These are phyloP conservation scores for Bugula neritina DNA, from an alignment of 2,888 invertebrate genomes.

Conservation along the genomic window DNA sequence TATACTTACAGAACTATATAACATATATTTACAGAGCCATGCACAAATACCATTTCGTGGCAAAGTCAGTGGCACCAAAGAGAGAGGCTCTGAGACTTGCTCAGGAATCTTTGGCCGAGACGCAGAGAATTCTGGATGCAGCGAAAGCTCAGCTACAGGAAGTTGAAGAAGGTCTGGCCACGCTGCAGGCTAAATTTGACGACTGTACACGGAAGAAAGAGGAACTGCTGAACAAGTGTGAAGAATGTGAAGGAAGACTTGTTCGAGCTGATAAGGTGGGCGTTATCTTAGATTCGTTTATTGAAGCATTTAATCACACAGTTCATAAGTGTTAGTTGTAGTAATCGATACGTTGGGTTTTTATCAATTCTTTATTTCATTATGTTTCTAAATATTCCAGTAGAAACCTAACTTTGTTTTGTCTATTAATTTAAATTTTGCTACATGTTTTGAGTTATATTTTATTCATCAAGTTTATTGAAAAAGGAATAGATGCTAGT, in stretches of 20 bases:
- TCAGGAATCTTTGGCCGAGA: conserved; percentile 49
- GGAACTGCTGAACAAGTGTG: conserved; percentile 51
- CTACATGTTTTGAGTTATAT: too few species aligned
- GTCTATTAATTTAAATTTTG: too few species aligned
- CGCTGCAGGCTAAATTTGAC: conserved; percentile 52
- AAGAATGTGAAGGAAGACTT: conserved; percentile 51
- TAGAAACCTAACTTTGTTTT: too few species aligned
- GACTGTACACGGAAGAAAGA: conserved; percentile 53
- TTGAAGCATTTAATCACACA: too few species aligned
- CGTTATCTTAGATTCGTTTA: too few species aligned
- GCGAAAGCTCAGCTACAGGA: conserved; percentile 48
- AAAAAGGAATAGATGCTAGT: too few species aligned
- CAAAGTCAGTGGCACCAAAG: conserved; percentile 53
- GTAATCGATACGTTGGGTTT: too few species aligned
- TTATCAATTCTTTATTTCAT: too few species aligned
- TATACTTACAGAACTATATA: too few species aligned
- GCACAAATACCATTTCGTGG: conserved; percentile 55
- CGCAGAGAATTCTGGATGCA: conserved; percentile 46
- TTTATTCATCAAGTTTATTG: too few species aligned
- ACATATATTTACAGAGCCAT: conserved; percentile 51
- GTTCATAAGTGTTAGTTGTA: too few species aligned
- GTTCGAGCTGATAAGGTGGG: conserved; percentile 53
- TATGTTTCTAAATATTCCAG: too few species aligned
- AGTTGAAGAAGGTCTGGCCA: conserved; percentile 51
- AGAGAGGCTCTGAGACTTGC: conserved; percentile 49